Base-by-base conservation (phyloP, 2,113 vertebrate genomes). In the Aegotheles bennettii region DNA sequence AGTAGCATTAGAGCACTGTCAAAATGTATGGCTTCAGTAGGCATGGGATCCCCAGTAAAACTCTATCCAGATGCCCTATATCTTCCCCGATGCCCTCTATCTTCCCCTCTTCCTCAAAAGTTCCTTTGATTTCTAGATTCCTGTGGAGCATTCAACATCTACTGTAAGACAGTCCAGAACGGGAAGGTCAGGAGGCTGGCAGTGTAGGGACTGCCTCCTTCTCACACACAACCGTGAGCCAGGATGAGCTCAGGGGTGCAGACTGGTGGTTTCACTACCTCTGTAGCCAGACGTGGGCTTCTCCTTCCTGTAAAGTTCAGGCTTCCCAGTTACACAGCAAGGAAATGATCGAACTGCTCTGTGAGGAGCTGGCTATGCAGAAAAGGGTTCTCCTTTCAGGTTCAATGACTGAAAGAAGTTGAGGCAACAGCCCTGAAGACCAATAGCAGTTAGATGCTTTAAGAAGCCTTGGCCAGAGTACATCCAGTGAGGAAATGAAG, bases 191-290 rank as follows among this genome's bases (percentile, higher is more conserved):
- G 36, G 47, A 64, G 16, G 17, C 21, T 69, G 75, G 61, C 43
- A 56, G 50, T 3, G 10, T 20, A 88, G 40, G 29, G 20, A n/a
- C 25, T 25, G 5, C 11, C 33, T 65, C 64, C 35, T 91, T 8
- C 38, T 38, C 28, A 9, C 5, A 13, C 0, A 2, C 35, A 42
- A 2, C 1, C 23, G 12, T 10, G 67, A 76, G 11, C 31, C 45
- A 57, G 48, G 40, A 67, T 64, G 57, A 56, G 35, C 26, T 68
- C 2, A 0, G 9, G 48, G 18, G 31, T 45, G 17, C 43, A 80
- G 24, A 11, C 29, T 64, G 16, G 33, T 77, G 54, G 6, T 56
- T 94, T 77, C 89, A 14, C 14, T 38, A 25, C 19, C 33, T 56
- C 53, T 29, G 13, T 4, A 48, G 24, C 13, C 60, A 77, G 63